Percentiles rank a stretch among this genome's conserved stretches.
These are phyloP conservation scores for Matsumurasca onukii DNA, from an alignment of 1,140 invertebrate species.

Conservation along the genomic window DNA sequence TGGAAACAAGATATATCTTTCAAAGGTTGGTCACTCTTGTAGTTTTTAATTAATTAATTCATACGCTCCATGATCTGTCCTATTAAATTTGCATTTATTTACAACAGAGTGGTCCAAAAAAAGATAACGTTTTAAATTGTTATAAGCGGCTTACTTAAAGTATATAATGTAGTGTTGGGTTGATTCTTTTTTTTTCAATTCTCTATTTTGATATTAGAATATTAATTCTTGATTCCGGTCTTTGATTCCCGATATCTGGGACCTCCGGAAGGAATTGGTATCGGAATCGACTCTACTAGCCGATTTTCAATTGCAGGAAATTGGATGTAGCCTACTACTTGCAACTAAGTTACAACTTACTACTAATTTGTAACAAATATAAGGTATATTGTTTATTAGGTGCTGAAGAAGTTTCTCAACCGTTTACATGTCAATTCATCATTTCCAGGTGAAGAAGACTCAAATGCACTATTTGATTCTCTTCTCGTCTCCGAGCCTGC, in stretches of 20 bases:
- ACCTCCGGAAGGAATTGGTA: too few relatives aligned
- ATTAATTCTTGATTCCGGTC: too few relatives aligned
- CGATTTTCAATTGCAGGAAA: too few relatives aligned
- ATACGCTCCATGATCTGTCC: not conserved
- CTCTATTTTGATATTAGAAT: too few relatives aligned
- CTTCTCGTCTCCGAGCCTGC: not conserved
- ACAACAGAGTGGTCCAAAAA: not conserved
- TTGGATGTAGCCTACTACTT: not conserved
- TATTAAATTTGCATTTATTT: not conserved
- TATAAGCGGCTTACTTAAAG: too few relatives aligned
- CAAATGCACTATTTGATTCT: constrained; percentile 7
- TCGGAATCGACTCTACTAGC: too few relatives aligned
- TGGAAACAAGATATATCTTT: not conserved
- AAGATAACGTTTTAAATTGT: not conserved
- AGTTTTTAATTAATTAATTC: not conserved
- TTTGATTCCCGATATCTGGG: too few relatives aligned
- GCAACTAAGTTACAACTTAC: not conserved
- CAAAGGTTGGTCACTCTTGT: not conserved
- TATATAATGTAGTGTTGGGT: too few relatives aligned
- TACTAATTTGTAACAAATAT: not conserved
- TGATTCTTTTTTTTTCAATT: too few relatives aligned
- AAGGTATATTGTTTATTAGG: not conserved
- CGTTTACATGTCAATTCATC: not conserved
- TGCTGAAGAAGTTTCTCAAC: not conserved
- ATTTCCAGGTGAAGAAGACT: constrained; percentile 9